Evolutionary conservation across 2,113 vertebrate genomes (phyloP), one percentile per base, ranked within the genome.

Genomic region (Elephas maximus): DNA sequence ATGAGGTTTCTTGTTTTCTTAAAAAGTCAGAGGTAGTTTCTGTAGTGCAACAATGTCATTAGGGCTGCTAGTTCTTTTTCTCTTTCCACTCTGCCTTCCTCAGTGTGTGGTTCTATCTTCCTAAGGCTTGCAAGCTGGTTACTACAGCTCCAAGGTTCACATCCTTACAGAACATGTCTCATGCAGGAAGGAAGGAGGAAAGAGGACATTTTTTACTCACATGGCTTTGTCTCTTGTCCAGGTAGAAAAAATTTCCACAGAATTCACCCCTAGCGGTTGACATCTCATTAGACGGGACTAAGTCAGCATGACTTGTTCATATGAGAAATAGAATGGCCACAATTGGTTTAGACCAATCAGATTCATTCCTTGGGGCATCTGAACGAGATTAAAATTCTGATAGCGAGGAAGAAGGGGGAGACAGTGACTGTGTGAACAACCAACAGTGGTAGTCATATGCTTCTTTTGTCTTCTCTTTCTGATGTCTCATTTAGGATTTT

Each of bases 401-500:
- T 60, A 62, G 45, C 44, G 62, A 89, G 51, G 28, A 74, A 67
- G 82, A 87, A 60, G 53, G 37, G 44, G n/a, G 53, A 74, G 51
- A 48, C 69, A 63, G 83, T 9, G 7, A 73, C 33, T 67, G 15
- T 8, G n/a, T 88, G 33, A 21, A 44, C 20, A 88, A 23, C 57
- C 26, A 45, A n/a, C 3, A 86, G 65, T 30, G 21, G 62, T 90
- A 41, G 51, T 18, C 23, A 28, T 78, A 23, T 90, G 41, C 48
- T 81, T 92, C 24, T 63, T 10, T 83, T 63, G 48, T 84, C 17
- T 85, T 92, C 74, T 71, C 37, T 82, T 15, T 91, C 67, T 94
- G 62, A 93, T 51, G 37, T 79, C 45, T 74, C 18, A 88, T 88
- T 89, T 51, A 83, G 41, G 21, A 82, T 88, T 84, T 95, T 93